Base-by-base conservation (phyloP, 2,888 invertebrate species). In the Polyploca ridens region DNA sequence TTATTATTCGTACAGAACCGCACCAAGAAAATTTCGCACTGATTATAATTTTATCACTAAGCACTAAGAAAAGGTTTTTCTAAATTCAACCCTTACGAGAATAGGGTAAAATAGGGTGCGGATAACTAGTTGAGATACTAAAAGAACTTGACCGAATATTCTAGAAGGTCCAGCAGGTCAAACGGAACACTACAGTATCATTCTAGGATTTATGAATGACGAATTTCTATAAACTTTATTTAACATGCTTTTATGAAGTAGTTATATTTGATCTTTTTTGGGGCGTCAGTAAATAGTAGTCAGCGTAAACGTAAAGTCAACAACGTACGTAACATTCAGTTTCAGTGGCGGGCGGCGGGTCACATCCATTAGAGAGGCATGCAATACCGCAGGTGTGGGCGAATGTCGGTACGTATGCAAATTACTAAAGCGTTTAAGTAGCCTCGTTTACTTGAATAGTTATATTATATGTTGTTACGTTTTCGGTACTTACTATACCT, bases 341-440 rank as follows among this genome's bases (percentile, higher is more conserved):
- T 61, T 61, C 41, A 41, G 41, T 38, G 58, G 46, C 58, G 7
- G 35, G 35, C 35, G 58, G 58, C 14, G 35, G 35, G 61, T 66
- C 65, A 65, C 66, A 69, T 63, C 61, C 61, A 64, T 65, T 67
- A 66, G 61, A 66, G 33, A 49, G 33, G 60, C 63, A 41, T 54
- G 64, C 65, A 65, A 64, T 66, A 66, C 69, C 69, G 58, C 66
- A 63, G 64, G 69, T 27, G n/a, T n/a, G 46, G 46, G 41, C 41
- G 41, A 63, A 63, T 65, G 54, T 49, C 3, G 16, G 54, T 57
- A 58, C 38, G 19, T 76, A 81, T 77, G 77, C 74, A 78, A 80
- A 78, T 77, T 72, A 70, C 73, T 74, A 63, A 70, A 77, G 72
- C 70, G 69, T 76, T 78, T 72, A 73, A 75, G 71, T 73, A 71